Percentiles rank a stretch among this genome's conserved stretches.
Evolutionary conservation across 2,888 invertebrate genomes (phyloP).

Genomic region (Eupithecia pulchellata): DNA sequence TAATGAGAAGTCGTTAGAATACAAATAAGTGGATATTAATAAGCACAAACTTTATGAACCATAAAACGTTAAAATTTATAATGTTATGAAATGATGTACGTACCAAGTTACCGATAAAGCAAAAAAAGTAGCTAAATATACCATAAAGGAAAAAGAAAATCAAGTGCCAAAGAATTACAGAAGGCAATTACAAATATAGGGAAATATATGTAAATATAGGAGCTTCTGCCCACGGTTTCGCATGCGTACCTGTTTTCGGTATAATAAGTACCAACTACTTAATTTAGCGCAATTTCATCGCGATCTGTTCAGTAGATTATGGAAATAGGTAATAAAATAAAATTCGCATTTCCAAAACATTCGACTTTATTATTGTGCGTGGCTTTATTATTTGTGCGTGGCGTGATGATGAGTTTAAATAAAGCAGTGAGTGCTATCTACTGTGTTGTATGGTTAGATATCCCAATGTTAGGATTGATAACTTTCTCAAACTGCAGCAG

Average conservation of each 20-base stretch:
- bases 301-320: too few relatives aligned
- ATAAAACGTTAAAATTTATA: background rate
- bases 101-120: background rate
- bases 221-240: too few relatives aligned
- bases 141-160: background rate
- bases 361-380: too few relatives aligned
- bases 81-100: background rate
- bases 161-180: background rate
- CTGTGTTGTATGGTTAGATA: background rate
- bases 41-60: conserved; percentile 1
- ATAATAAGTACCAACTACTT: too few relatives aligned
- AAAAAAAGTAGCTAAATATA: background rate
- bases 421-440: background rate
- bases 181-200: background rate
- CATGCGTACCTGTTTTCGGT: too few relatives aligned
- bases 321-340: too few relatives aligned
- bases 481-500: conserved; percentile 73
- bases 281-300: too few relatives aligned
- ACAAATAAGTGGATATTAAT: background rate
- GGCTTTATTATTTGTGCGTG: too few relatives aligned
- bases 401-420: too few relatives aligned
- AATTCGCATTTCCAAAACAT: too few relatives aligned
- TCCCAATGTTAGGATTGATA: conserved; percentile 47
- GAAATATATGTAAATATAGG: too few relatives aligned
- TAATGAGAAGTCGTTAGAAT: background rate